Conservation (phyloP, 2,797 vertebrate species). For the Centropyge bicolor region DNA sequence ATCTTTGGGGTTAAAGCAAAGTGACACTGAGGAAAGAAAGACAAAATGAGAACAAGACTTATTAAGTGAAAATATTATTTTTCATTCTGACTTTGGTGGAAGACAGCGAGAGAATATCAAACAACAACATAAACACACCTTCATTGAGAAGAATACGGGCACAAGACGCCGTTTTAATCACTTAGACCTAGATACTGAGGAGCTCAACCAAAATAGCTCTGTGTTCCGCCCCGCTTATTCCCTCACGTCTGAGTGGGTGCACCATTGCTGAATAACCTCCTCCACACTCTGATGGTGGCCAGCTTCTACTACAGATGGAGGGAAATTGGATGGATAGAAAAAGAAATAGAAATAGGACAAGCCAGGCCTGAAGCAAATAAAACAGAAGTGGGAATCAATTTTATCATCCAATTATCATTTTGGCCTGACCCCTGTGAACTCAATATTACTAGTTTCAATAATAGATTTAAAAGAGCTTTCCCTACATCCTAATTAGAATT, state of each 20-base stretch:
- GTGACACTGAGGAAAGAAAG: not conserved
- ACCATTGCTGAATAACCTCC: slow-evolving; percentile 82
- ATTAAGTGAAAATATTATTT: not conserved
- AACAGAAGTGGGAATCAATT: slow-evolving; percentile 79
- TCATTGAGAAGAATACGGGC: slow-evolving; percentile 73
- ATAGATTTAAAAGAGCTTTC: slow-evolving; percentile 69
- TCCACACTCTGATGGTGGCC: slow-evolving; percentile 82
- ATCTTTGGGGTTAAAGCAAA: not conserved
- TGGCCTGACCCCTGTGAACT: slow-evolving; percentile 78
- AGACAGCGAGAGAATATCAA: slow-evolving; percentile 27
- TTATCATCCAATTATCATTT: slow-evolving; percentile 84
- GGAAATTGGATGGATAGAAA: slow-evolving; percentile 78
- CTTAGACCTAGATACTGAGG: slow-evolving; percentile 86
- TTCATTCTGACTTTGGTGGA: not conserved
- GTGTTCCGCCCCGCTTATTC: slow-evolving; percentile 79
- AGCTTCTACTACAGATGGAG: slow-evolving; percentile 74
- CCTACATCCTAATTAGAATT: slow-evolving; percentile 67
- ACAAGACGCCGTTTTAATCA: slow-evolving; percentile 82
- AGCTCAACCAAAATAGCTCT: slow-evolving; percentile 83
- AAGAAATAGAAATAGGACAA: slow-evolving; percentile 84
- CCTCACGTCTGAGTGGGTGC: slow-evolving; percentile 78
- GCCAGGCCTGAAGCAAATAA: slow-evolving; percentile 83
- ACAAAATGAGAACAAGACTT: not conserved
- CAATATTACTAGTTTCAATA: slow-evolving; percentile 75
- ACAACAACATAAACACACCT: slow-evolving; percentile 58